phyloP scores from a whole-genome alignment of 2,797 vertebrate genomes.

The Melanotaenia nigrans region DNA sequence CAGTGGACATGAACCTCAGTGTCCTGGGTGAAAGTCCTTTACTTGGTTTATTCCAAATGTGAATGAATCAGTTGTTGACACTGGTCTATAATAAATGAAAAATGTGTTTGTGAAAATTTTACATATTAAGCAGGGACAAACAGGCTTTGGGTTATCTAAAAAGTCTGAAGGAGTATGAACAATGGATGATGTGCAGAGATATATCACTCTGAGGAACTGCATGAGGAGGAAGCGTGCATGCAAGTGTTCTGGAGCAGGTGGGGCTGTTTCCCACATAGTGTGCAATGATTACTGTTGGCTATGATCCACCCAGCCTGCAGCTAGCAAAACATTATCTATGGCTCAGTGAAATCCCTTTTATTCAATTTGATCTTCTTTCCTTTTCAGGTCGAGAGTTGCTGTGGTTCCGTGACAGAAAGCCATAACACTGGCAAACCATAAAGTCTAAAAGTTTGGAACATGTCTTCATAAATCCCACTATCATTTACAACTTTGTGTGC shows the following conservation, averaged over 20 bases:
- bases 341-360: slow-evolving; percentile 76
- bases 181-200: slow-evolving; percentile 20
- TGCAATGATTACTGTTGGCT: slow-evolving; percentile 79
- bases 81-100: not conserved
- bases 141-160: not conserved
- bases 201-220: slow-evolving; percentile 33
- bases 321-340: slow-evolving; percentile 79
- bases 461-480: slow-evolving; percentile 58
- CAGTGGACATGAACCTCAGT: not conserved
- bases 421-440: slow-evolving; percentile 31
- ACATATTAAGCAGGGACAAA: not conserved
- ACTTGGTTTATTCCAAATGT: not conserved
- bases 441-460: slow-evolving; percentile 56
- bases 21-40: not conserved
- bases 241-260: slow-evolving; percentile 69
- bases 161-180: not conserved
- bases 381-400: slow-evolving; percentile 34
- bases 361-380: slow-evolving; percentile 66
- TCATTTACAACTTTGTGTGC: slow-evolving; percentile 52
- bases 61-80: not conserved
- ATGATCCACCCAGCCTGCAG: slow-evolving; percentile 75
- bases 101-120: not conserved
- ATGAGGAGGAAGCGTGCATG: slow-evolving; percentile 54
- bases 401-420: slow-evolving; percentile 52
- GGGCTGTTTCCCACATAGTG: slow-evolving; percentile 64